Conservation (phyloP, 2,797 vertebrate species). For the Halcyon leucocephala region DNA sequence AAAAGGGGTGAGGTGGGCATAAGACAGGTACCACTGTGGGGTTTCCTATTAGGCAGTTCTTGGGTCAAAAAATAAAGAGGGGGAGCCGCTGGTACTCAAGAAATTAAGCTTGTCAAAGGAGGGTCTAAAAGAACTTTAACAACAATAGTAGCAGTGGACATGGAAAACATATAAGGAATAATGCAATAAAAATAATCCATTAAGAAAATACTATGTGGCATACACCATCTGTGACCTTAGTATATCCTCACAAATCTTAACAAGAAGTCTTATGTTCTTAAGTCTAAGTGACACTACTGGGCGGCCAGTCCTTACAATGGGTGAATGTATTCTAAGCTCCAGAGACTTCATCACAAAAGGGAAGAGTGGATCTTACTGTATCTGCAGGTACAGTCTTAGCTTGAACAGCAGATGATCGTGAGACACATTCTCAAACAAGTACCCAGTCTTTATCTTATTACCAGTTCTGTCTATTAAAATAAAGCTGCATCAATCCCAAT, state of each 20-base stretch:
- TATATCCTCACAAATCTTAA: background rate
- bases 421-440: background rate
- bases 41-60: background rate
- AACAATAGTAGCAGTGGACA: background rate
- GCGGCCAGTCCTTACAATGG: background rate
- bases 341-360: background rate
- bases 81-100: background rate
- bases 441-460: background rate
- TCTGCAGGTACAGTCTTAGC: background rate
- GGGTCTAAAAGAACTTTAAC: background rate
- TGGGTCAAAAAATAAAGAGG: background rate
- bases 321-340: background rate
- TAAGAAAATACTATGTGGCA: background rate
- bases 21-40: background rate
- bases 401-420: background rate
- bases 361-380: background rate
- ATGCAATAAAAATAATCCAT: background rate
- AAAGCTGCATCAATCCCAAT: background rate
- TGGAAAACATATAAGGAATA: background rate
- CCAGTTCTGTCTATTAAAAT: background rate
- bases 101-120: background rate
- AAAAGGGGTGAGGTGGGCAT: background rate
- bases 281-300: background rate
- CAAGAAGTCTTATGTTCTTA: background rate
- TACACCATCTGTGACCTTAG: background rate